Evolutionary conservation across 2,797 vertebrate species (phyloP), one percentile per base, ranked within the genome.

Genomic region (Margarornis squamiger): DNA sequence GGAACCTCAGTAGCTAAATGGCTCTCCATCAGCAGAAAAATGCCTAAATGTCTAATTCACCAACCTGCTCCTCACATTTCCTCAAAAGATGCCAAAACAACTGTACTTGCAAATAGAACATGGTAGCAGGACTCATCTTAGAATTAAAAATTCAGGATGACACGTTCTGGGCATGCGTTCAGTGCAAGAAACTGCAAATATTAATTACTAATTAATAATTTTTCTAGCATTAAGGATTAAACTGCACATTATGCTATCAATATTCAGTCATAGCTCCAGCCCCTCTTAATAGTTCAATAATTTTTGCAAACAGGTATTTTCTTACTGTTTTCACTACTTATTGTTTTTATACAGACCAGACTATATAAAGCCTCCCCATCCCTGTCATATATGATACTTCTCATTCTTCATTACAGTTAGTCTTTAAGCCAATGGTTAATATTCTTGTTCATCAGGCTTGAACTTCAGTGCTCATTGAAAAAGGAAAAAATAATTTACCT

Each of bases 21-120:
- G 9, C 9, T 54, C 45, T 34, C 24, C 14, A 18, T 32, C 19
- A 36, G 29, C 39, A 67, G 18, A 32, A 39, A 75, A 49, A 39
- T 4, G 16, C 34, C 38, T 18, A 36, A 57, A 41, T 19, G 24
- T 5, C 10, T 27, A 29, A 9, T 61, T 52, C 19, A 67, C 15
- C 23, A 57, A 73, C 36, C 2, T 6, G 8, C 12, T 66, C 30
- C 46, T 61, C 52, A 61, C 4, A 19, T 3, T 4, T 91, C 7
- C 4, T 23, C 24, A 3, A 26, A 10, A 63, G n/a, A 55, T 22
- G 15, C 7, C 18, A 58, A 46, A 23, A 27, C 23, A 34, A 27
- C 4, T 3, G 6, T 10, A 7, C 1, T 51, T 61, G 24, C 13
- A 18, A 32, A 21, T 0, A 3, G 9, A 68, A 24, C 4, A 11